A percentile compares a stretch with the other conserved stretches of the same genome.
These are phyloP conservation scores for Erethizon dorsatum DNA, from an alignment of 2,797 vertebrate genomes.

Conservation along the genomic window DNA sequence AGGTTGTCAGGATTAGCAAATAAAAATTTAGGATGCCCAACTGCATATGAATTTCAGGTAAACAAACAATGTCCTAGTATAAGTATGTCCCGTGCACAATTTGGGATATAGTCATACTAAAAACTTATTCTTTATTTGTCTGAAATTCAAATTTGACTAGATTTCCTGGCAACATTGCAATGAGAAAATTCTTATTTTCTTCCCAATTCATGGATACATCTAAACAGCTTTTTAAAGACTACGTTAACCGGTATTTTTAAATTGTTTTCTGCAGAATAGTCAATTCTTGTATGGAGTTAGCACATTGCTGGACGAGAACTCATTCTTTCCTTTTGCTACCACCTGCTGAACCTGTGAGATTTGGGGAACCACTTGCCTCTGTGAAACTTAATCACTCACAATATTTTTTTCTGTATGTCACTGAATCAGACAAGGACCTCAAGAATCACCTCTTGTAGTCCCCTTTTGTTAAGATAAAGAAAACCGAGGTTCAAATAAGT, in stretches of 20 bases:
- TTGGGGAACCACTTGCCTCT: neutral
- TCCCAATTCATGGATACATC: neutral
- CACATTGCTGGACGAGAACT: neutral
- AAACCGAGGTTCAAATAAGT: slow-evolving; percentile 4
- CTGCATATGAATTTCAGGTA: slow-evolving; percentile 47
- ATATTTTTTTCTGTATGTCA: neutral
- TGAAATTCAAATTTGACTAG: slow-evolving; percentile 62
- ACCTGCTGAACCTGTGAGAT: neutral
- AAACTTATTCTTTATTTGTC: slow-evolving; percentile 53
- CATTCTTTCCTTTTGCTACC: neutral
- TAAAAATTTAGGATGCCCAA: slow-evolving; percentile 16
- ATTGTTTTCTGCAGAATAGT: neutral
- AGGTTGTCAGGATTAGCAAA: neutral
- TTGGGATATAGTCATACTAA: neutral
- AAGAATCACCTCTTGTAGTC: neutral
- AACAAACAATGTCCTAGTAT: slow-evolving; percentile 14
- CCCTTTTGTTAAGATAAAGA: slow-evolving; percentile 31
- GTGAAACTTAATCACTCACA: neutral
- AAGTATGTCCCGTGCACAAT: neutral
- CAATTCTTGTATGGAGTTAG: neutral
- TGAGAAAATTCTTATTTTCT: slow-evolving; percentile 23
- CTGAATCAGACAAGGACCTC: slow-evolving; percentile 32
- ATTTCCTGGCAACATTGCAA: neutral
- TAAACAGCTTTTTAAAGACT: neutral
- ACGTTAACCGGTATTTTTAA: neutral